Percentiles rank a stretch among this genome's conserved stretches.
Conservation (phyloP, 2,113 vertebrate species). For the Phaethon lepturus region DNA sequence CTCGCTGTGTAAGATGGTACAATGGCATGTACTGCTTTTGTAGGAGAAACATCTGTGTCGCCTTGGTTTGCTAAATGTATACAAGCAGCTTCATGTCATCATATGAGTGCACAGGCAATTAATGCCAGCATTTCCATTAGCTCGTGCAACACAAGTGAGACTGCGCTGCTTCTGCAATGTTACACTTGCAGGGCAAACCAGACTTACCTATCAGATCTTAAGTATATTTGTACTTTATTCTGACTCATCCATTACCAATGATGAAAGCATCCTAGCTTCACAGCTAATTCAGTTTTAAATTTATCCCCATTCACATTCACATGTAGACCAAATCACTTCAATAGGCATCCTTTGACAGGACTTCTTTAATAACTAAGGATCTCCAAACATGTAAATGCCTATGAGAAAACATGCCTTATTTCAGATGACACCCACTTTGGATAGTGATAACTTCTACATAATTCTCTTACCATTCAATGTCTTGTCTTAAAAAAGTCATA, state of each 20-base stretch:
- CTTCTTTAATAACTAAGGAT: neutral
- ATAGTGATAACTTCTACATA: neutral
- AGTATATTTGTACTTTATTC: conserved; percentile 1
- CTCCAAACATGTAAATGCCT: neutral
- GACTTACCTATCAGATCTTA: neutral
- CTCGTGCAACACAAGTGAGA: neutral
- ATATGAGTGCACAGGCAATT: neutral
- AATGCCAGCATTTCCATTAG: conserved; percentile 29
- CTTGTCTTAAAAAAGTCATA: neutral
- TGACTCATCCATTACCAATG: neutral
- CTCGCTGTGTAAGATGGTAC: neutral
- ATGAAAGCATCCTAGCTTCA: neutral
- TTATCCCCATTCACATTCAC: neutral
- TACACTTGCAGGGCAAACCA: neutral
- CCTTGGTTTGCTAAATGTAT: neutral
- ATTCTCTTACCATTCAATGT: neutral
- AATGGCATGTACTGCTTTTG: neutral
- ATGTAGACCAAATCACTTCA: neutral
- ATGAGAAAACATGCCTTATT: neutral
- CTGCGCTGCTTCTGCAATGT: neutral
- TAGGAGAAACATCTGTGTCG: neutral
- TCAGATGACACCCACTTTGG: neutral
- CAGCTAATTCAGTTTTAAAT: neutral
- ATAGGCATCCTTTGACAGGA: neutral
- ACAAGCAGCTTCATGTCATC: neutral